These are phyloP conservation scores for Peromyscus eremicus DNA, from an alignment of 2,797 vertebrate species.

Conservation along the genomic window DNA sequence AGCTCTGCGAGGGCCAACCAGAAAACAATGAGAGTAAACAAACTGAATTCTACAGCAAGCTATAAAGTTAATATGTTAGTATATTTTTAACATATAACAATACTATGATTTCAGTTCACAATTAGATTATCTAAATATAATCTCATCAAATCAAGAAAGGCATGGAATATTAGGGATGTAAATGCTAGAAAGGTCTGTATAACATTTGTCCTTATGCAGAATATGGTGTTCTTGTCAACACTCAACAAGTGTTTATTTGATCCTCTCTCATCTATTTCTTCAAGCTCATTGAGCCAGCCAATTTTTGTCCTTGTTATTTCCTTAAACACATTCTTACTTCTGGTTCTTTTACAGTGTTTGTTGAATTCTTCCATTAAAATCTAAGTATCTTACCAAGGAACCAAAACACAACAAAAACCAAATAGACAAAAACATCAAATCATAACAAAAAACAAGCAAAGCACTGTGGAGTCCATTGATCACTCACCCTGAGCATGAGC, in stretches of 20 bases:
- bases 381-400: not conserved
- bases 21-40: not conserved
- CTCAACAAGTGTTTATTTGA: not conserved
- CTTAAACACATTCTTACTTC: not conserved
- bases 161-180: not conserved
- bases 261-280: not conserved
- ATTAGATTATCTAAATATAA: not conserved
- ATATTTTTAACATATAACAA: not conserved
- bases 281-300: not conserved
- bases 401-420: not conserved
- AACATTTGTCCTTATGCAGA: not conserved
- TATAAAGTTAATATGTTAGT: not conserved
- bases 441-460: not conserved
- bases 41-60: rapidly evolving
- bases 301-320: not conserved
- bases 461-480: not conserved
- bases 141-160: not conserved
- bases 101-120: not conserved
- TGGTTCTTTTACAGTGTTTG: not conserved
- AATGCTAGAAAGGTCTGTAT: rapidly evolving
- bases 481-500: not conserved
- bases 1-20: rapidly evolving
- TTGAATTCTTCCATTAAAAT: not conserved
- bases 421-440: not conserved
- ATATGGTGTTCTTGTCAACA: not conserved